These are phyloP conservation scores for Daboia siamensis DNA, from an alignment of 2,113 vertebrate species.

Conservation along the genomic window DNA sequence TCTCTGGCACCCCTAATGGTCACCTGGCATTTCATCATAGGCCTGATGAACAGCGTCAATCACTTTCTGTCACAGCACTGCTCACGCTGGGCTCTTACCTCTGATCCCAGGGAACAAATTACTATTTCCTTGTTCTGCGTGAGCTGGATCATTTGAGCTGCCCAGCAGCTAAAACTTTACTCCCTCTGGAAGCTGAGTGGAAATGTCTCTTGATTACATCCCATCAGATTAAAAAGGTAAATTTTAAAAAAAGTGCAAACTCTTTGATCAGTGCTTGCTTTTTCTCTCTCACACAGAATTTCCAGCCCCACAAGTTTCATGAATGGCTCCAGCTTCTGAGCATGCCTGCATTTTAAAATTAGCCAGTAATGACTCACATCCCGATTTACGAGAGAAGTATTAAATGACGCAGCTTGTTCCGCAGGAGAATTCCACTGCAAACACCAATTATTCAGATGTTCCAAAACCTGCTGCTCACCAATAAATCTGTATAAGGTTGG, in stretches of 20 bases:
- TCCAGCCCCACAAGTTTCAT: constrained; percentile 45
- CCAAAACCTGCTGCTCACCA: background rate
- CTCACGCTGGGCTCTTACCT: no score
- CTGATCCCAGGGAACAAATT: background rate
- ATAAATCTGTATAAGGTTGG: background rate
- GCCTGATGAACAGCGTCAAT: background rate
- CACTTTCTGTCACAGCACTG: no score
- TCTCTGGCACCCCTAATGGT: background rate
- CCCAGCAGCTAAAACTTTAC: background rate
- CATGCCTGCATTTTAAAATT: constrained; percentile 66
- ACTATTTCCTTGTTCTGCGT: background rate
- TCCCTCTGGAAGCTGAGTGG: background rate
- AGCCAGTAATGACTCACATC: constrained; percentile 65
- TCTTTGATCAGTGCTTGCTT: constrained; percentile 24
- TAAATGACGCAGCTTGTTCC: constrained; percentile 62
- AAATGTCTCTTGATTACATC: constrained; percentile 48
- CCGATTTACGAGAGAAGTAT: constrained; percentile 59
- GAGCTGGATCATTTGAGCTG: background rate
- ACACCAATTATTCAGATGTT: background rate
- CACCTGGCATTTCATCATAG: background rate
- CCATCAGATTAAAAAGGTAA: constrained; percentile 46
- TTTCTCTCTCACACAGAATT: background rate
- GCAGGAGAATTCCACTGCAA: constrained; percentile 61
- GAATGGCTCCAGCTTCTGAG: constrained; percentile 57
- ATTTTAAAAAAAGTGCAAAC: no score